Base-by-base conservation (phyloP, 2,113 vertebrate genomes). In the Zingel zingel region DNA sequence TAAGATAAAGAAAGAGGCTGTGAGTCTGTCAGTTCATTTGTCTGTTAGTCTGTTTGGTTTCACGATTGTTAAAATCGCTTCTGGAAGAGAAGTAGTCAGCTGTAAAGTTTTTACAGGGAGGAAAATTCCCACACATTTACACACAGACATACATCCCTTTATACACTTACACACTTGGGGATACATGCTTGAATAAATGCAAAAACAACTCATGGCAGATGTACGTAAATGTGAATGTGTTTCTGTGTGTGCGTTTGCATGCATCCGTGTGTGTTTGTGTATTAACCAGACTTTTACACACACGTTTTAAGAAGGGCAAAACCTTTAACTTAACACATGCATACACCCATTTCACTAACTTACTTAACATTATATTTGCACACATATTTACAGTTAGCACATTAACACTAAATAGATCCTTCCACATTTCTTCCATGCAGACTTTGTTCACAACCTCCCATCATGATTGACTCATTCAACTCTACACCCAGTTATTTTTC, bases 81-180 rank as follows among this genome's bases (percentile, higher is more conserved):
- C 93, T 95, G 93, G 93, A 94, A 92, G 90, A 93, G 91, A 91
- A 94, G 92, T 89, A 93, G 89, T 91, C 93, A 93, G 94, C 94
- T 95, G 93, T 95, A 94, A 94, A 93, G 11, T 89, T 93, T 95
- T 96, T 90, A 91, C 91, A 91, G 92, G 93, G 94, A 95, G 94
- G 94, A 96, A 95, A 95, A 92, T 95, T 93, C 93, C 92, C 89
- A 93, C 86, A 94, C 92, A 91, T 93, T 94, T 90, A 93, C 86
- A 76, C 61, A 74, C 68, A 78, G 50, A 25, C 77, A 69, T 75
- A 84, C 54, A 74, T 36, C 36, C 57, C 45, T 74, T 68, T 72
- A 63, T 57, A 56, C 72, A 84, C 63, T 71, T 48, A 83, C 39
- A 59, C 73, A 51, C 61, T 63, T 13, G 16, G 51, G 69, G 16